phyloP scores from a whole-genome alignment of 2,888 invertebrate species.

The Perdita meconis region DNA sequence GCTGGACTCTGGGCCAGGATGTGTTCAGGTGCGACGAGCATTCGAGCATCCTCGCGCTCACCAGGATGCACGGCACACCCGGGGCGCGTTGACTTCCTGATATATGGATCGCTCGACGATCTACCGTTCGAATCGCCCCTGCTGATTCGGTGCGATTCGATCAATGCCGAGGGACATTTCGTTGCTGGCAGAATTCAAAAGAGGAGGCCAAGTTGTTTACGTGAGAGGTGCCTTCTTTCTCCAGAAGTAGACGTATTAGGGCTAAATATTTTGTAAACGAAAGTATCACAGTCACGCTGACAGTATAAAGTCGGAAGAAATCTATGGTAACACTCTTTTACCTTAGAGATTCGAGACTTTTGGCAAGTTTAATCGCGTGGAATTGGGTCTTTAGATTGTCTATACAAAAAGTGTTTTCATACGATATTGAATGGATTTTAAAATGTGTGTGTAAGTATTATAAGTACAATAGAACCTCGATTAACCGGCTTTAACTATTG shows the following conservation, averaged over 20 bases:
- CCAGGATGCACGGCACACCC: slow-evolving; percentile 70
- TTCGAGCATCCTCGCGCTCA: slow-evolving; percentile 41
- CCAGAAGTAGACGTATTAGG: slow-evolving; percentile 61
- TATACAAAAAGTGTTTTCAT: background rate
- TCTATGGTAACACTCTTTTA: background rate
- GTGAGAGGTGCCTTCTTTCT: slow-evolving; percentile 10
- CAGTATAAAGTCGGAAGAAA: background rate
- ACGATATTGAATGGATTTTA: too few species aligned
- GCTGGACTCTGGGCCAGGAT: background rate
- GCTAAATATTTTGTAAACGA: slow-evolving; percentile 75
- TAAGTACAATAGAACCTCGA: too few species aligned
- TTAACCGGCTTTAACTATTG: too few species aligned
- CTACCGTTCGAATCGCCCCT: slow-evolving; percentile 28
- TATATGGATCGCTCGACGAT: slow-evolving; percentile 74
- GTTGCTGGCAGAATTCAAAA: slow-evolving; percentile 30
- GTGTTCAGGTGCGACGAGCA: slow-evolving; percentile 53
- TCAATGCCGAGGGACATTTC: slow-evolving; percentile 27
- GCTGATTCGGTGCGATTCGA: background rate
- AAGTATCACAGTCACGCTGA: background rate
- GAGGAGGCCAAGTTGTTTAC: slow-evolving; percentile 20
- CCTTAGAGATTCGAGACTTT: background rate
- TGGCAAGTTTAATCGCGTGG: too few species aligned
- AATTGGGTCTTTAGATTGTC: too few species aligned
- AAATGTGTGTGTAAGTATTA: too few species aligned
- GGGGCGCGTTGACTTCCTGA: slow-evolving; percentile 80